These are phyloP conservation scores for Icerya purchasi DNA, from an alignment of 2,888 invertebrate species.

Conservation along the genomic window DNA sequence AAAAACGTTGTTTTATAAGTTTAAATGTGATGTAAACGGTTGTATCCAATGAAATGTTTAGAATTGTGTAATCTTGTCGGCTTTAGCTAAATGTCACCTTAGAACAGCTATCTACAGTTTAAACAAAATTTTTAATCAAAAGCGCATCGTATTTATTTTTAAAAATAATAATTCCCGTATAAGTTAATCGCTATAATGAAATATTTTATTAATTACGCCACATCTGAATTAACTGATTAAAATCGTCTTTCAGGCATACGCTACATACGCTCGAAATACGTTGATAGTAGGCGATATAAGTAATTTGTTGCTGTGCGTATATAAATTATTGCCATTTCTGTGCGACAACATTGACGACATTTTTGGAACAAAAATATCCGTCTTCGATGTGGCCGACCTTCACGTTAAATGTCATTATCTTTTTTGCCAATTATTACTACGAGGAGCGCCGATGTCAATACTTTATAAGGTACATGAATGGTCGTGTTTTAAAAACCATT, in stretches of 20 bases:
- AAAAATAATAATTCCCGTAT: no score
- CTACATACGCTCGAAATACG: constrained; percentile 34
- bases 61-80: no score
- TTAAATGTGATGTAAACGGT: no score
- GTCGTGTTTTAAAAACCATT: no score
- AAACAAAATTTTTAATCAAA: not conserved
- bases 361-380: constrained; percentile 33
- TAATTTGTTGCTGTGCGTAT: constrained; percentile 52
- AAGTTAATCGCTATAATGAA: no score
- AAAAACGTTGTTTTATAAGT: no score
- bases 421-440: constrained; percentile 45
- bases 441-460: constrained; percentile 51
- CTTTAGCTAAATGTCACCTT: no score
- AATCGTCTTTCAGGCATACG: constrained; percentile 35
- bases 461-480: constrained; percentile 48
- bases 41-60: no score
- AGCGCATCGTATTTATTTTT: no score
- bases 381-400: constrained; percentile 51
- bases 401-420: constrained; percentile 65
- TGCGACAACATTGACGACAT: constrained; percentile 29
- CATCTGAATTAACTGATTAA: constrained; percentile 9
- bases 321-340: constrained; percentile 47
- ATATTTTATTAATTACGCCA: not conserved
- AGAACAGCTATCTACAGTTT: not conserved
- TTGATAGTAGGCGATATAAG: constrained; percentile 48